A percentile compares a stretch with the other conserved stretches of the same genome.
Conservation (phyloP, 2,888 invertebrate species). For the Pantelozetes paolii region DNA sequence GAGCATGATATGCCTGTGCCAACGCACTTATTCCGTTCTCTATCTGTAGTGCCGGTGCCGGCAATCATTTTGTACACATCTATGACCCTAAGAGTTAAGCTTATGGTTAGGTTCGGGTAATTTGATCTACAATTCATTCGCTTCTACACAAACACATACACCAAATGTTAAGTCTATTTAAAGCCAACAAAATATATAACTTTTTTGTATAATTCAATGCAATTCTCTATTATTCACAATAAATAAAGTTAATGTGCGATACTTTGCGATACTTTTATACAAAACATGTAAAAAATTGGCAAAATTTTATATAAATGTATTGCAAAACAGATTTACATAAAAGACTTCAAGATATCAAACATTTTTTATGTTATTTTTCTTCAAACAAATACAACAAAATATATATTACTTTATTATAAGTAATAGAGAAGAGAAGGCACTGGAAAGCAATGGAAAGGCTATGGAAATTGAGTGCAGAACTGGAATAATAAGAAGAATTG, state of each 20-base stretch:
- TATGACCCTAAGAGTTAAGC: neutral
- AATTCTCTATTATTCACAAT: neutral
- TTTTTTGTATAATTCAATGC: no score
- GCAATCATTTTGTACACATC: neutral
- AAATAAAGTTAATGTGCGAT: neutral
- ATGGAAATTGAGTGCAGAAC: slow-evolving; percentile 3
- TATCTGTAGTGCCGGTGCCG: neutral
- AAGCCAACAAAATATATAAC: no score
- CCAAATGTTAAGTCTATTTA: no score
- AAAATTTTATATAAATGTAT: neutral
- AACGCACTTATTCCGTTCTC: neutral
- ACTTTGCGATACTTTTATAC: no score
- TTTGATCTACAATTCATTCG: slow-evolving; percentile 3
- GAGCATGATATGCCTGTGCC: neutral
- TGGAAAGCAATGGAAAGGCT: neutral
- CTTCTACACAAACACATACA: no score
- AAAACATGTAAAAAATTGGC: neutral
- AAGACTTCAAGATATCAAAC: neutral
- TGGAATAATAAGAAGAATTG: neutral
- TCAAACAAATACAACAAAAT: no score
- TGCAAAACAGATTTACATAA: neutral
- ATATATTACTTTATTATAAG: no score
- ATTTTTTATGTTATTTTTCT: neutral
- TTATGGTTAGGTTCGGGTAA: neutral
- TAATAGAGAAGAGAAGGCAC: no score